A percentile compares a stretch with the other conserved stretches of the same genome.
Conservation (phyloP, 2,113 vertebrate species). For the Clarias macrocephalus region DNA sequence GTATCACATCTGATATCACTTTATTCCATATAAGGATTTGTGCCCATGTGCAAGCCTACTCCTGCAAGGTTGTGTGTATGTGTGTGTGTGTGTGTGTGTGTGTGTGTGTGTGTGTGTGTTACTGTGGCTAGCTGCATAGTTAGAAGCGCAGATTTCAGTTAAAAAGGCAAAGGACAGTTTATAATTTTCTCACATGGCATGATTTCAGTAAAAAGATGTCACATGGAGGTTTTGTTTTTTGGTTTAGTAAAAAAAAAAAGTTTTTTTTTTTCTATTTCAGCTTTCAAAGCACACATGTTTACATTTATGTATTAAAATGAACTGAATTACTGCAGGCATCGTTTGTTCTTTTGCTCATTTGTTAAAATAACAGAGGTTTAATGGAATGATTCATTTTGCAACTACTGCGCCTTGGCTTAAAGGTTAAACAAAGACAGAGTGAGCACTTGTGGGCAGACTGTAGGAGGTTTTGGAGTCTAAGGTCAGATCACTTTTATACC, state of each 20-base stretch:
- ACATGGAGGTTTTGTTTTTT: too few species aligned
- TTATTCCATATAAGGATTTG: neutral
- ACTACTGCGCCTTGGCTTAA: neutral
- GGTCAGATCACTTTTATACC: neutral
- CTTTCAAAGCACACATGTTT: neutral
- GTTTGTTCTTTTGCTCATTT: neutral
- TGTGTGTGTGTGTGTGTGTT: neutral
- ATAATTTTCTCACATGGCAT: neutral
- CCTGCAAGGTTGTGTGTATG: neutral
- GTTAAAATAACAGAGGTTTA: neutral
- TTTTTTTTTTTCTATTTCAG: neutral
- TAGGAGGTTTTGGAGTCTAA: neutral
- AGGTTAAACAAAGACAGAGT: neutral
- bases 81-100: neutral
- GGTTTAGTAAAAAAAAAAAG: neutral
- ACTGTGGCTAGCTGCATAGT: neutral
- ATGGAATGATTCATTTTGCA: neutral
- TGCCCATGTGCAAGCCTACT: neutral
- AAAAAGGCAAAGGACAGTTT: neutral
- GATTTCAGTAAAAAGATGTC: neutral
- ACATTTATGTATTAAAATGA: neutral
- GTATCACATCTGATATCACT: neutral
- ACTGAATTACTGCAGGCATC: neutral
- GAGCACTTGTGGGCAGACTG: neutral
- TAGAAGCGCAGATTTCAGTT: neutral